Percentiles rank a stretch among this genome's conserved stretches.
These are phyloP conservation scores for Falco naumanni DNA, from an alignment of 2,797 vertebrate genomes.

Conservation along the genomic window DNA sequence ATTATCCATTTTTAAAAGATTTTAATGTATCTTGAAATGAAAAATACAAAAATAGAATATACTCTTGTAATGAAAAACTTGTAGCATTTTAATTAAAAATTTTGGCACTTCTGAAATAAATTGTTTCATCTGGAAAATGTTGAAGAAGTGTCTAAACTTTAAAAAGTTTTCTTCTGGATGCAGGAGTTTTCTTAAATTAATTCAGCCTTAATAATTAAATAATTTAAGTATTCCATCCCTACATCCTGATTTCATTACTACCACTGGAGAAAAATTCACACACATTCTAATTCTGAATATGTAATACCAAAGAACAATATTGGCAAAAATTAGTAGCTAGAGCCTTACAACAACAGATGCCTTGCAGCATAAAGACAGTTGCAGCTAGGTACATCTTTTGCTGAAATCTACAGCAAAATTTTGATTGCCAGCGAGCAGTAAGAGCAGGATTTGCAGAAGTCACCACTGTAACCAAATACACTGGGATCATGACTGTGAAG, in stretches of 20 bases:
- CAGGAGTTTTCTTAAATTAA: neutral
- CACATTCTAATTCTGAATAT: neutral
- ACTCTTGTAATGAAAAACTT: neutral
- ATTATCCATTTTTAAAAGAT: neutral
- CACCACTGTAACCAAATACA: neutral
- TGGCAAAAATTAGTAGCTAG: neutral
- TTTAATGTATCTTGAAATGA: neutral
- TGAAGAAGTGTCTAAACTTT: neutral
- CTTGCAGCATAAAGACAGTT: neutral
- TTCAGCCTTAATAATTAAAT: neutral
- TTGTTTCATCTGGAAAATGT: neutral
- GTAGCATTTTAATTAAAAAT: neutral
- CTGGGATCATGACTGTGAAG: rapidly evolving
- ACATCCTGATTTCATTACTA: neutral
- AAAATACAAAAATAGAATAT: neutral
- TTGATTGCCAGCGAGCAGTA: neutral
- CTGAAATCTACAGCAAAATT: neutral
- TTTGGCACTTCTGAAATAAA: neutral
- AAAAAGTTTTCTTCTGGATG: neutral
- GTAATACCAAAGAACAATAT: neutral
- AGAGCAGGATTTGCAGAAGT: neutral
- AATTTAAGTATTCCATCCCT: neutral
- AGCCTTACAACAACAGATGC: neutral
- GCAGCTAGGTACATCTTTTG: neutral
- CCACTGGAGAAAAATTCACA: neutral